Conservation (phyloP, 2,113 vertebrate genomes). For the Pelodiscus sinensis region DNA sequence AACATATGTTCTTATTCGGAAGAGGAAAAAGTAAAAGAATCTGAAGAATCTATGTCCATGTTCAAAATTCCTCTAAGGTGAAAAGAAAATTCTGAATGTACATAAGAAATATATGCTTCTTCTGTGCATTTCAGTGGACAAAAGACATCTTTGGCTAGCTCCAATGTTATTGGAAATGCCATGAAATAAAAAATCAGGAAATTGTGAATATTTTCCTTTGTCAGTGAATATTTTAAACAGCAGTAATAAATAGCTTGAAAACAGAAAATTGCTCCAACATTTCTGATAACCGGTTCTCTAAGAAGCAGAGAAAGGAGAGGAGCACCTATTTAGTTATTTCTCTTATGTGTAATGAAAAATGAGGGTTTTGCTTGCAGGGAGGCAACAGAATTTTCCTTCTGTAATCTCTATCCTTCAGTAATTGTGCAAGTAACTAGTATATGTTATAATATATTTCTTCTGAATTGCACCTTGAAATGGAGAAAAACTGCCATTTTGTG, state of each 20-base stretch:
- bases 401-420: slow-evolving; percentile 1
- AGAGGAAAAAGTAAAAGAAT: background rate
- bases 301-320: background rate
- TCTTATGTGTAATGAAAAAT: background rate
- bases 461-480: background rate
- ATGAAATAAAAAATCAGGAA: background rate
- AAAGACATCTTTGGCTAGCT: slow-evolving; percentile 12
- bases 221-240: slow-evolving; percentile 15
- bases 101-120: background rate
- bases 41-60: background rate
- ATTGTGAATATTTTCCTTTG: slow-evolving; percentile 9
- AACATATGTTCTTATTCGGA: slow-evolving; percentile 19
- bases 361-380: background rate
- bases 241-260: background rate
- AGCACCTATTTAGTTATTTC: slow-evolving; percentile 5
- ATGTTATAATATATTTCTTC: slow-evolving; percentile 1
- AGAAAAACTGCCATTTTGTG: slow-evolving; percentile 21
- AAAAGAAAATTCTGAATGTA: slow-evolving; percentile 10
- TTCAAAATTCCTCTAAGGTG: slow-evolving; percentile 6
- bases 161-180: slow-evolving; percentile 23
- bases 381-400: background rate
- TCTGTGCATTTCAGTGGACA: slow-evolving; percentile 33
- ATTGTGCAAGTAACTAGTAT: background rate
- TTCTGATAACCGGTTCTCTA: slow-evolving; percentile 13
- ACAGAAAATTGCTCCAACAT: slow-evolving; percentile 19